Evolutionary conservation across 35 echinoderm and acorn worm genomes (phyloP), one percentile per base, ranked within the genome.

Genomic region (Lytechinus variegatus): DNA sequence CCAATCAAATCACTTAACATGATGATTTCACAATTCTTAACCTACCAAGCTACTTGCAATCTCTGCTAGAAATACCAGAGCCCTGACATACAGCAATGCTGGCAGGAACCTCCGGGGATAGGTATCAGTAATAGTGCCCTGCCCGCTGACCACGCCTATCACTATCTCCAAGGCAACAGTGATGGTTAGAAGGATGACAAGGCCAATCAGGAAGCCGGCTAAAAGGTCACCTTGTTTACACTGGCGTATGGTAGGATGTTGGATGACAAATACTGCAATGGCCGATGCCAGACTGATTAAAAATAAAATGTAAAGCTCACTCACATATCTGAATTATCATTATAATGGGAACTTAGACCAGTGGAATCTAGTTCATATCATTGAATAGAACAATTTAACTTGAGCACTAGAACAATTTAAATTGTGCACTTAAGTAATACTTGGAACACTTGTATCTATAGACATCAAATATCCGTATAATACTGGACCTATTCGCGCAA

Each of bases 221-320:
- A 99, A 95, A 9, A 99, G 87, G 9, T 97, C 89, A 28, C 96
- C 97, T 28, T 96, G 97, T 29, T 86, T 91, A 86, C 98, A 99
- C 6, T 94, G 27, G 21, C 93, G 92, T 52, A 97, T 92, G 27
- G 94, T 95, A 16, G 93, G 94, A n/a, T 93, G 52, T 57, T 98
- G 95, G 9, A 96, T 95, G 7, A 95, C 79, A 87, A 97, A 99
- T 1, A 99, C 98, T 13, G 95, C 87, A 19, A 95, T 56, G 14
- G 96, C 96, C 56, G 96, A 96, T 57, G 95, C 87, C 11, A 99
- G 89, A 87, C 98, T 99, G 95, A 29, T 94, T 28, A 33, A 52
- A 57, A 89, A 54, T 5, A 95, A 95, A 54, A 54, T 4, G 27
- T 44, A 94, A 94, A 21, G 52, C 4, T 56, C 55, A 56, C 8